Evolutionary conservation across 2,113 vertebrate species (phyloP), one percentile per base, ranked within the genome.

Genomic region (Climacteris rufus): DNA sequence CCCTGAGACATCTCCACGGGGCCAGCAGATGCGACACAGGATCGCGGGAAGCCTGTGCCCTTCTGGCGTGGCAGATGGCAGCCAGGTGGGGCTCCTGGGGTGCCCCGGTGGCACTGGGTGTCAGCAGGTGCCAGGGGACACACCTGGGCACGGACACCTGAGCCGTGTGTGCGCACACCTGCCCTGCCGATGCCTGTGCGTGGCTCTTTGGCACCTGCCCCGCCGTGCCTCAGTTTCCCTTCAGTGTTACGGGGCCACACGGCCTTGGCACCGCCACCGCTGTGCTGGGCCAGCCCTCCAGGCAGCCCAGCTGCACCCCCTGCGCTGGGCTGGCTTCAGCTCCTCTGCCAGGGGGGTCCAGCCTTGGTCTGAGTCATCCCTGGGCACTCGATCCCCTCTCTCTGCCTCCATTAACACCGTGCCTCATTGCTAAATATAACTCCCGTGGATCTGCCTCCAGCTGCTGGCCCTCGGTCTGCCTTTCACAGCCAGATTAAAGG

Each of bases 181-280:
- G 24, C 66, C 68, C 68, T 69, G 12, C 50, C 3, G 27, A 1
- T 31, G 66, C 20, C 0, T 1, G 3, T 0, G 4, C 2, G 1
- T 2, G 21, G 28, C 33, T 24, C 28, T 19, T 4, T 6, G 1
- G 33, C 66, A 63, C 13, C 83, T 79, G 78, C 14, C 52, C 35
- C 63, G n/a, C 53, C 0, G 17, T 69, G 70, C 87, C 79, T 90
- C 87, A 19, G 70, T 69, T 61, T 69, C 71, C 63, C 71, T 37
- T 2, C 22, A 5, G 20, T 9, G 15, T 15, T n/a, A 18, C 0
- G 4, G 25, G 31, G 16, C 24, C 40, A 5, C 42, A 3, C 1
- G 12, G 53, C 50, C 28, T 28, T 45, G 49, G 9, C 35, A 14
- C 4, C 35, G 3, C 0, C 20, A 39, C 35, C 49, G 2, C 44